Conservation (phyloP, 1,140 invertebrate species). For the Drosophila ercepeae region DNA sequence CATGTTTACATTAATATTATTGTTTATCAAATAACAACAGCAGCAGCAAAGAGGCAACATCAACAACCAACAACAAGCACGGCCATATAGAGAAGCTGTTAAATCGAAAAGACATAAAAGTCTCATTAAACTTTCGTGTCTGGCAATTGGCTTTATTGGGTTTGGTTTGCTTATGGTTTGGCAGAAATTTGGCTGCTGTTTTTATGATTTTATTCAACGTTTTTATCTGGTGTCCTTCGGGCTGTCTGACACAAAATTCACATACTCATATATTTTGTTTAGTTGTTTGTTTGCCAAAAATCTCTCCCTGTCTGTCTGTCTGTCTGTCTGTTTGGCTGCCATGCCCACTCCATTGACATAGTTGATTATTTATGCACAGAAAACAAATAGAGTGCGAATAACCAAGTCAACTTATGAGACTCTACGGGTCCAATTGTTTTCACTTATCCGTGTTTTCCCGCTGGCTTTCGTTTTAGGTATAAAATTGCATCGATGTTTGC, state of each 20-base stretch:
- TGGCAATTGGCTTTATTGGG: conserved; percentile 37
- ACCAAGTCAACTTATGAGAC: conserved; percentile 11
- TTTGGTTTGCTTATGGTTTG: conserved; percentile 24
- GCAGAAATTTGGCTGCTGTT: conserved; percentile 14
- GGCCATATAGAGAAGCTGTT: conserved; percentile 43
- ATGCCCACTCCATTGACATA: conserved; percentile 1
- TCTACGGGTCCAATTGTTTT: conserved; percentile 55
- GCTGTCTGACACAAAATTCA: conserved; percentile 40
- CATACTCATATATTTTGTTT: conserved; percentile 46
- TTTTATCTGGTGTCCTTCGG: conserved; percentile 58
- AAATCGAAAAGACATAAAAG: conserved; percentile 66
- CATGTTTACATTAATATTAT: conserved; percentile 49
- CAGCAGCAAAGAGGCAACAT: conserved; percentile 9
- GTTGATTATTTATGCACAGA: conserved; percentile 68
- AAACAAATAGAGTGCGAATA: conserved; percentile 36
- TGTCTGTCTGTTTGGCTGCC: conserved; percentile 7
- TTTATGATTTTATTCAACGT: conserved; percentile 60
- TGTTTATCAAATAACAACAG: conserved; percentile 56
- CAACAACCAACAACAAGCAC: conserved; percentile 13
- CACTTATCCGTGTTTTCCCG: conserved; percentile 19
- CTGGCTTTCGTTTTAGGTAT: conserved; percentile 6
- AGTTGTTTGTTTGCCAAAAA: conserved; percentile 66
- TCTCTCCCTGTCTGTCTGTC: conserved; percentile 14
- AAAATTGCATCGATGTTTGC: conserved; percentile 20
- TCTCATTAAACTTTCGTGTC: conserved; percentile 68